A percentile compares a stretch with the other conserved stretches of the same genome.
These are phyloP conservation scores for Himalopsyche japonica DNA, from an alignment of 2,888 invertebrate species.

Conservation along the genomic window DNA sequence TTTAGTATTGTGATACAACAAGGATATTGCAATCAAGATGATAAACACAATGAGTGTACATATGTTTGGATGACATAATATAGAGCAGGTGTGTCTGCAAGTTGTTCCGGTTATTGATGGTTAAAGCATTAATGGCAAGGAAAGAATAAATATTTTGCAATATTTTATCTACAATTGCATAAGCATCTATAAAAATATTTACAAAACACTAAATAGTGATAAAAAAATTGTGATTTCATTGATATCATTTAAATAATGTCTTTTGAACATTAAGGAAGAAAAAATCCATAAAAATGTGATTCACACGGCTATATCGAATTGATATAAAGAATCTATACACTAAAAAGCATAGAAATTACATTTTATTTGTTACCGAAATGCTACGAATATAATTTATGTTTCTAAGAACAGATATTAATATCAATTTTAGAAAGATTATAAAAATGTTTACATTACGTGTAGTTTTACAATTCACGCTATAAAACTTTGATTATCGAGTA, in stretches of 20 bases:
- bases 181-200: not conserved
- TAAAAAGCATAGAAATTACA: slow-evolving; percentile 9
- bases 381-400: not conserved
- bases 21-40: not conserved
- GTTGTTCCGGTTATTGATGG: not conserved
- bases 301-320: not conserved
- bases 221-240: not conserved
- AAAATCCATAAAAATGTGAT: not conserved
- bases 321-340: not conserved
- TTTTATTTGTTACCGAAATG: slow-evolving; percentile 28
- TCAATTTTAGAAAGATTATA: slow-evolving; percentile 21
- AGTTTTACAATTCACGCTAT: not conserved
- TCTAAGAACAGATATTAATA: not conserved
- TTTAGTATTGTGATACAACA: not conserved
- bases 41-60: not conserved
- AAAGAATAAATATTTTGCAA: not conserved
- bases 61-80: not conserved
- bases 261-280: not conserved
- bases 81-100: not conserved
- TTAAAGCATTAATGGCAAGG: not conserved
- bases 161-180: not conserved
- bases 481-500: too few relatives aligned
- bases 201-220: not conserved
- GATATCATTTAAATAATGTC: not conserved
- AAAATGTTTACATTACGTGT: not conserved